phyloP scores from a whole-genome alignment of 2,113 vertebrate species.

The Columba livia region DNA sequence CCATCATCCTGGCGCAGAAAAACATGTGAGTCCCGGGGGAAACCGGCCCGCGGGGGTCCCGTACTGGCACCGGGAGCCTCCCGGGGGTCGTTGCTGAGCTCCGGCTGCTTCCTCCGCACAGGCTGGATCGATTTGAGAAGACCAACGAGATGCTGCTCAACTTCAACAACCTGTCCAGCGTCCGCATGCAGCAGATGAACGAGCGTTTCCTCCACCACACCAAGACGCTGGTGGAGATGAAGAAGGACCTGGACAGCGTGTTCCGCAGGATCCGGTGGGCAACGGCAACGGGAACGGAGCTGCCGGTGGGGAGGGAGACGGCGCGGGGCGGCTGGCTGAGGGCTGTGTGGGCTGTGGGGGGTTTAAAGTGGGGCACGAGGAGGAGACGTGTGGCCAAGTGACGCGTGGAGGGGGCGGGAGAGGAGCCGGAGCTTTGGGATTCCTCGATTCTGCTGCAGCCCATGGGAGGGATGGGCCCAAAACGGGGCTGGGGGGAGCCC shows the following conservation, averaged over 20 bases:
- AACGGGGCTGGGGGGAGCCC: background rate
- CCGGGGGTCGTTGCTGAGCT: background rate
- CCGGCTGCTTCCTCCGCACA: background rate
- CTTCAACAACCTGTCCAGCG: slow-evolving; percentile 91
- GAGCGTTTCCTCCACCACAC: slow-evolving; percentile 94
- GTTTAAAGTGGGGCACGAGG: accelerated
- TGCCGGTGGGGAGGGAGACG: too few relatives aligned
- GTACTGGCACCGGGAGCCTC: background rate
- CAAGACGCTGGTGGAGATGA: slow-evolving; percentile 91
- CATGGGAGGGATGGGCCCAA: too few relatives aligned
- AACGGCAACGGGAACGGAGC: accelerated
- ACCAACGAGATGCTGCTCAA: slow-evolving; percentile 99
- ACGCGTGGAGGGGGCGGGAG: accelerated
- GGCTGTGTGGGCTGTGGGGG: accelerated
- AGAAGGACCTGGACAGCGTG: slow-evolving; percentile 94
- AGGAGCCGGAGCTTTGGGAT: background rate
- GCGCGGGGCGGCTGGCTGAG: accelerated
- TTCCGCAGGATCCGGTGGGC: slow-evolving; percentile 91
- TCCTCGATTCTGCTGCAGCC: accelerated
- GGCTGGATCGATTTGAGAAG: slow-evolving; percentile 97
- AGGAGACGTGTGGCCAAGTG: accelerated
- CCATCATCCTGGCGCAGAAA: slow-evolving; percentile 96
- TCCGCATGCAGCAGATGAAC: slow-evolving; percentile 93
- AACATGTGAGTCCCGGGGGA: slow-evolving; percentile 86
- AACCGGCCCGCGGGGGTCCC: accelerated